Evolutionary conservation across 2,113 vertebrate species (phyloP).

Genomic region (Phocoena sinus): DNA sequence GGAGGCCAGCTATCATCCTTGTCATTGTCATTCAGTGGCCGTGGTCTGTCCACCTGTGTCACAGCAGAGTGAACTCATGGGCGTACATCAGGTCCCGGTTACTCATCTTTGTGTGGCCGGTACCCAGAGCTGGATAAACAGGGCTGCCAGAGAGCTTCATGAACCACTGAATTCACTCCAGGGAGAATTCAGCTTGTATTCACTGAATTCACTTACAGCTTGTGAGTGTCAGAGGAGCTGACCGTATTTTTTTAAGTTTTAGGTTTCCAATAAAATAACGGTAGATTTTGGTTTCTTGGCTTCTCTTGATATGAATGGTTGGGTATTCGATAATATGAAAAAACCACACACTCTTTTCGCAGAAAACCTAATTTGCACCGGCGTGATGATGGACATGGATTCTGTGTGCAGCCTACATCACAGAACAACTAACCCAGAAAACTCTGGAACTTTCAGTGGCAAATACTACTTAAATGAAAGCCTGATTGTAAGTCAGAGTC

Average conservation of each 20-base stretch:
- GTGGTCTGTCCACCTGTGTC: background rate
- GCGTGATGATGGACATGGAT: background rate
- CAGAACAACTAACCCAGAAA: background rate
- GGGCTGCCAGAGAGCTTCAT: background rate
- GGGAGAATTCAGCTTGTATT: no score
- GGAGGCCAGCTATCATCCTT: background rate
- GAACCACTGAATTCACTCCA: background rate
- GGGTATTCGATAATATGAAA: background rate
- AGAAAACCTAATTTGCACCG: background rate
- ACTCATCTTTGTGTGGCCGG: no score
- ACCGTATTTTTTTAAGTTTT: background rate
- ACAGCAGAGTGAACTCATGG: background rate
- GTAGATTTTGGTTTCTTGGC: background rate
- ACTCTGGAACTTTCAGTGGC: background rate
- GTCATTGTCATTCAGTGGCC: background rate
- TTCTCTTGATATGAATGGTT: background rate
- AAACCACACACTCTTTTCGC: background rate
- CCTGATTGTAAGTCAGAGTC: background rate
- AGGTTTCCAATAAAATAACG: background rate
- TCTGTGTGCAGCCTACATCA: background rate
- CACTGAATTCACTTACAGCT: background rate
- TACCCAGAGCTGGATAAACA: background rate
- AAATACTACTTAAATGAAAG: background rate
- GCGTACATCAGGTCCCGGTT: background rate
- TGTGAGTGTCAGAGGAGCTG: background rate